These are phyloP conservation scores for Odocoileus hemionus DNA, from an alignment of 2,113 vertebrate genomes.

Conservation along the genomic window DNA sequence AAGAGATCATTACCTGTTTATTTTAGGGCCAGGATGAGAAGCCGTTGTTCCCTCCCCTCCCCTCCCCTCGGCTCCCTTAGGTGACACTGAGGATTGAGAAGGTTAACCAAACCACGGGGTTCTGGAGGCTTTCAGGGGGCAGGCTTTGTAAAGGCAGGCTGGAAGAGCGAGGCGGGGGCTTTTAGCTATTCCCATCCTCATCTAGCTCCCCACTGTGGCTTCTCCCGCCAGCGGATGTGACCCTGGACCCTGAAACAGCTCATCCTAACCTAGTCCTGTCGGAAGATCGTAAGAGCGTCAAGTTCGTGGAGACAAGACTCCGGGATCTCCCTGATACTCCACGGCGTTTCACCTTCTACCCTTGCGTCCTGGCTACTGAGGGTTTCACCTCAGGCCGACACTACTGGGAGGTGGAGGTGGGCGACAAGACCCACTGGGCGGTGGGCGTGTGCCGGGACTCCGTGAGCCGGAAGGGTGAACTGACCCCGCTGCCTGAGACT, in stretches of 20 bases:
- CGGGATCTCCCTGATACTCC: constrained; percentile 76
- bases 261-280: constrained; percentile 78
- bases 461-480: constrained; percentile 75
- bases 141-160: constrained; percentile 34
- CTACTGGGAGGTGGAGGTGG: constrained; percentile 81
- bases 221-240: constrained; percentile 74
- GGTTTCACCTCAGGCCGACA: constrained; percentile 79
- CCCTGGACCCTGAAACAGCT: constrained; percentile 74
- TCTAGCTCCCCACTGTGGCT: constrained; percentile 69
- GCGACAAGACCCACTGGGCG: constrained; percentile 80
- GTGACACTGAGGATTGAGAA: neutral
- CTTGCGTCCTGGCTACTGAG: constrained; percentile 75
- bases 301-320: constrained; percentile 69
- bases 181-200: constrained; percentile 69
- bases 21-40: neutral
- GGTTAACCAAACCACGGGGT: neutral
- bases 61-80: neutral
- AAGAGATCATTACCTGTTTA: neutral
- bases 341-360: constrained; percentile 74
- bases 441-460: constrained; percentile 78
- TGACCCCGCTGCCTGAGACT: constrained; percentile 68
- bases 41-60: neutral
- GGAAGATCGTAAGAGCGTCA: constrained; percentile 75
- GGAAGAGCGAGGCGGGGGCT: constrained; percentile 47
- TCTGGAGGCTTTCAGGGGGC: neutral